These are phyloP conservation scores for Urosaurus nigricauda DNA, from an alignment of 2,797 vertebrate species.

Conservation along the genomic window DNA sequence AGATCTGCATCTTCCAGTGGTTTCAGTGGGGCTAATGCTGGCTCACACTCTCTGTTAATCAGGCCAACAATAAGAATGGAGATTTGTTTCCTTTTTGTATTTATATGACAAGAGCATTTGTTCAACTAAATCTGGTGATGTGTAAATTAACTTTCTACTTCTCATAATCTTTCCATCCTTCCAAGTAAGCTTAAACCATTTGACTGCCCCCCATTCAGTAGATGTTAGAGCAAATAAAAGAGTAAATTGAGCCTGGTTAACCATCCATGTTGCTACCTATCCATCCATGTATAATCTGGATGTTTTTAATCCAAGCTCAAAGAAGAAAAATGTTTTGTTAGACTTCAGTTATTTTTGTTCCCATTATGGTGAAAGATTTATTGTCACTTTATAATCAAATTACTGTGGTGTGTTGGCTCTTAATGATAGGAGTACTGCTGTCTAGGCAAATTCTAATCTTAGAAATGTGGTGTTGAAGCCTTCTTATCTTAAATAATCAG, in stretches of 20 bases:
- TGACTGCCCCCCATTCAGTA: constrained; percentile 22
- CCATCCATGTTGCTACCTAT: constrained; percentile 42
- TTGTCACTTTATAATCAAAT: constrained; percentile 42
- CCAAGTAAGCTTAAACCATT: constrained; percentile 22
- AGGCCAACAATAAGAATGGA: neutral
- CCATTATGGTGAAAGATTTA: constrained; percentile 37
- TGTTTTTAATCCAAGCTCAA: constrained; percentile 37
- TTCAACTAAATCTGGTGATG: constrained; percentile 4
- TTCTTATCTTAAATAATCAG: constrained; percentile 61
- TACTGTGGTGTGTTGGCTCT: neutral
- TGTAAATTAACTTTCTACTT: constrained; percentile 22
- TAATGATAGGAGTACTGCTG: constrained; percentile 37
- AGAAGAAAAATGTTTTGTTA: constrained; percentile 54
- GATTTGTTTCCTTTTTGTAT: constrained; percentile 16
- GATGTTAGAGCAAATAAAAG: constrained; percentile 36
- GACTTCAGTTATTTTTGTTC: constrained; percentile 43
- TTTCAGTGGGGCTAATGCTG: constrained; percentile 3
- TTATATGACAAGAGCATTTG: constrained; percentile 24
- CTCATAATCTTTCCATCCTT: constrained; percentile 12
- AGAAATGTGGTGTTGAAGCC: constrained; percentile 41
- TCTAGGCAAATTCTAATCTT: constrained; percentile 51
- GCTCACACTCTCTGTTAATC: constrained; percentile 36
- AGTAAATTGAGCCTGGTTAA: constrained; percentile 9
- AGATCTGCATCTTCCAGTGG: constrained; percentile 4
- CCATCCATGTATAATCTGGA: constrained; percentile 38